Percentiles rank a stretch among this genome's conserved stretches.
These are phyloP conservation scores for Alexandromys fortis DNA, from an alignment of 2,113 vertebrate species.

Conservation along the genomic window DNA sequence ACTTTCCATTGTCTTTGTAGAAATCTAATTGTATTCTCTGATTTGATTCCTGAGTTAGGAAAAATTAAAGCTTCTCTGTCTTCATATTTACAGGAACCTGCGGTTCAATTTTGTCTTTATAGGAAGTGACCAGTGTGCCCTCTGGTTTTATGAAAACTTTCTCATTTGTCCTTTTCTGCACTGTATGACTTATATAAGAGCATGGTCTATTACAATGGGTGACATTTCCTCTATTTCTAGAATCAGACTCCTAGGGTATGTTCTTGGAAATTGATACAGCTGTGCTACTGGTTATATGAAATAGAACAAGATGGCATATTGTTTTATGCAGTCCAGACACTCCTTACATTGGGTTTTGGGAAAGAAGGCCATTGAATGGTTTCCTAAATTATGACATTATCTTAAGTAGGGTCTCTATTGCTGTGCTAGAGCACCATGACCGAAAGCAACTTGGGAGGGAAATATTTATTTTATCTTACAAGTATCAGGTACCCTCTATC, in stretches of 20 bases:
- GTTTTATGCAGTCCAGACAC: not conserved
- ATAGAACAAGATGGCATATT: not conserved
- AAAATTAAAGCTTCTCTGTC: not conserved
- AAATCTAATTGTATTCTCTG: not conserved
- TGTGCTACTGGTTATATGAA: not conserved
- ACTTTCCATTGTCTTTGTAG: not conserved
- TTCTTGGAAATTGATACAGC: not conserved
- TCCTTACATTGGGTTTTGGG: not conserved
- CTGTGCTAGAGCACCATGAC: not conserved
- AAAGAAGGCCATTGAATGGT: not conserved
- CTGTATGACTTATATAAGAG: not conserved
- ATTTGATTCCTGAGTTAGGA: not conserved
- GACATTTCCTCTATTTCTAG: not conserved
- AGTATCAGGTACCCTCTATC: not conserved
- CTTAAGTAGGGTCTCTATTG: not conserved
- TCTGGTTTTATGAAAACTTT: not conserved
- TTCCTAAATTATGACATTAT: not conserved
- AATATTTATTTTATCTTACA: not conserved
- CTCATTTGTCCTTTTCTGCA: not conserved
- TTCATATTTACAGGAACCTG: not conserved
- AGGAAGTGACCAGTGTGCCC: not conserved
- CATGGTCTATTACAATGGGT: not conserved
- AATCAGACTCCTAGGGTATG: not conserved
- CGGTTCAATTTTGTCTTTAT: not conserved
- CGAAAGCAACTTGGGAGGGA: not conserved